A percentile compares a stretch with the other conserved stretches of the same genome.
Conservation (phyloP, 1,140 invertebrate species). For the Papilio aristodemus region DNA sequence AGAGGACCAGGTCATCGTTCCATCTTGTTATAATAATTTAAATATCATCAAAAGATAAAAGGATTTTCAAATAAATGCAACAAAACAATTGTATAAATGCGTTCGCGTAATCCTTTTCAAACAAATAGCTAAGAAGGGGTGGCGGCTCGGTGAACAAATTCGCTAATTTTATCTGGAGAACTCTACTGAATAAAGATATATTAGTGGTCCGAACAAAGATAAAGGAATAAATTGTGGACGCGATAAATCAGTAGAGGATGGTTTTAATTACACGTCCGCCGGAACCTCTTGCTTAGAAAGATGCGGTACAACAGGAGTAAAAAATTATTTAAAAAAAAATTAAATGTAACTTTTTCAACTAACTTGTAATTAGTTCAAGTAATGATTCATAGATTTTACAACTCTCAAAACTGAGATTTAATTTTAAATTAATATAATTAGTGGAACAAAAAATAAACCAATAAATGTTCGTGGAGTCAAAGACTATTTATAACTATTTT, state of each 20-base stretch:
- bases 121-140: constrained; percentile 49
- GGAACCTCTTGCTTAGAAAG: constrained; percentile 49
- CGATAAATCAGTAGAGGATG: constrained; percentile 78
- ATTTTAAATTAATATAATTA: no score
- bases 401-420: no score
- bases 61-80: background rate
- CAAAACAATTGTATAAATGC: constrained; percentile 23
- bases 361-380: no score
- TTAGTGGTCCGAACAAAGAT: constrained; percentile 74
- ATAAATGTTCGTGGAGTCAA: no score
- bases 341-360: no score
- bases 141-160: constrained; percentile 61
- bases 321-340: background rate
- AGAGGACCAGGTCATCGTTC: no score
- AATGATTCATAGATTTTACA: no score
- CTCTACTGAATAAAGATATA: constrained; percentile 76
- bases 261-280: constrained; percentile 74
- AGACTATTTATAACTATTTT: no score
- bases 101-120: constrained; percentile 60
- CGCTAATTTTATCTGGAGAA: constrained; percentile 72
- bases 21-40: background rate
- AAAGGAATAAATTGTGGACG: constrained; percentile 78
- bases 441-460: no score
- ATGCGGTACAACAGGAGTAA: constrained; percentile 35
- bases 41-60: background rate